Base-by-base conservation (phyloP, 2,797 vertebrate genomes). In the Eleutherodactylus coqui region DNA sequence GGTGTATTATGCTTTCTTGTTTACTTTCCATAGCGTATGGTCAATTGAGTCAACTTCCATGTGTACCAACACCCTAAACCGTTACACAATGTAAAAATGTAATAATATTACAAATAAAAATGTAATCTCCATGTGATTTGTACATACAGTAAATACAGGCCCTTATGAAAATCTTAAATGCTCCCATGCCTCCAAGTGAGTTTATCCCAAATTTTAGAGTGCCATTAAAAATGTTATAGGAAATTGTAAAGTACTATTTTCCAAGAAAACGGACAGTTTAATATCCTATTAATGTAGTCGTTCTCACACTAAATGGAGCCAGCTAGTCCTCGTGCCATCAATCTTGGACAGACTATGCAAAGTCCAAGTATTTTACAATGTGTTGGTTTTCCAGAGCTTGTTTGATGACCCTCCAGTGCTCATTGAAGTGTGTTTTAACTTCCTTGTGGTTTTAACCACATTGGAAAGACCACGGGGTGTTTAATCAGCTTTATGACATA, bases 391-490 rank as follows among this genome's bases (percentile, higher is more conserved):
- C 79, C 60, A 82, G 79, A 51, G 60, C 45, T 64, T 51, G 58
- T 86, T 86, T 86, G 85, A 86, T 86, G 85, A 77, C 47, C 69
- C 78, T 86, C 79, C 85, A 86, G 79, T 76, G 85, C 70, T 75
- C 79, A 81, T 49, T 86, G 77, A 86, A 81, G 85, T 58, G 79
- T 77, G 79, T 86, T 86, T 86, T 73, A 67, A 82, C 79, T 86
- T 86, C 85, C 85, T 82, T 86, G 85, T 82, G 85, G 85, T 86
- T 86, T 86, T 53, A 76, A 82, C 85, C 85, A 86, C 79, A 86
- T 70, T 86, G 79, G 72, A 86, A 82, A 82, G 79, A 86, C 85
- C 79, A 86, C 85, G 82, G 70, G 72, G 60, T 75, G 45, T 82
- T 86, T 86, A 86, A 82, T 86, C 79, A 86, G 79, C 72, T 86